These are phyloP conservation scores for Ameiurus melas DNA, from an alignment of 2,113 vertebrate genomes.

Conservation along the genomic window DNA sequence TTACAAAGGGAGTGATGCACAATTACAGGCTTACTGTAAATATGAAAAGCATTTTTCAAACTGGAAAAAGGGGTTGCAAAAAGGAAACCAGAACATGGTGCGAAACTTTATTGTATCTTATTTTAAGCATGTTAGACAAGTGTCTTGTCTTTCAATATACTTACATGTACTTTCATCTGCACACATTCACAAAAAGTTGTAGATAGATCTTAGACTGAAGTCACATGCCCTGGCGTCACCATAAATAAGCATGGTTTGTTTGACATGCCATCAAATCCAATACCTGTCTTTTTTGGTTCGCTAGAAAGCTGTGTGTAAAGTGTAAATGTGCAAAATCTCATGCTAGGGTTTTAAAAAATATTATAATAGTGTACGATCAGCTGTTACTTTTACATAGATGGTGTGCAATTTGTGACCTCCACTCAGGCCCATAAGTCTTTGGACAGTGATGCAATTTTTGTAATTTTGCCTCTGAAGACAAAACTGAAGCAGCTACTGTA, in stretches of 20 bases:
- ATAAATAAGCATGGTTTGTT: not conserved
- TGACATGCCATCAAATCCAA: not conserved
- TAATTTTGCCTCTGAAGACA: no score
- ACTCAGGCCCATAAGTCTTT: no score
- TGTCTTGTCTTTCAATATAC: no score
- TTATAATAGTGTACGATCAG: not conserved
- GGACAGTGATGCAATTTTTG: no score
- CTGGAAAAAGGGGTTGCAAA: not conserved
- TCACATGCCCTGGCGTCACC: not conserved
- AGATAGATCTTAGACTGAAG: not conserved
- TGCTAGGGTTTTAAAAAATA: not conserved
- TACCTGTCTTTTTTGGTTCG: not conserved
- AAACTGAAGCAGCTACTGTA: no score
- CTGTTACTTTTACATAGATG: not conserved
- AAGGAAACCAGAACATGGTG: not conserved
- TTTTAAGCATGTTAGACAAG: not conserved
- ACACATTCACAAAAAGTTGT: not conserved
- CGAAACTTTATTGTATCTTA: not conserved
- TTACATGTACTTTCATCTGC: not conserved
- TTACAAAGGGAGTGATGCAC: not conserved
- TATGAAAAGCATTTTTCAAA: not conserved
- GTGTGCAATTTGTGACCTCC: not conserved
- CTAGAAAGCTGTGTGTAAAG: not conserved
- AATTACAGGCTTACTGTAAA: not conserved
- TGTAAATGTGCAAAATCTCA: not conserved